These are phyloP conservation scores for Lepisosteus oculatus DNA, from an alignment of 2,113 vertebrate genomes.

Conservation along the genomic window DNA sequence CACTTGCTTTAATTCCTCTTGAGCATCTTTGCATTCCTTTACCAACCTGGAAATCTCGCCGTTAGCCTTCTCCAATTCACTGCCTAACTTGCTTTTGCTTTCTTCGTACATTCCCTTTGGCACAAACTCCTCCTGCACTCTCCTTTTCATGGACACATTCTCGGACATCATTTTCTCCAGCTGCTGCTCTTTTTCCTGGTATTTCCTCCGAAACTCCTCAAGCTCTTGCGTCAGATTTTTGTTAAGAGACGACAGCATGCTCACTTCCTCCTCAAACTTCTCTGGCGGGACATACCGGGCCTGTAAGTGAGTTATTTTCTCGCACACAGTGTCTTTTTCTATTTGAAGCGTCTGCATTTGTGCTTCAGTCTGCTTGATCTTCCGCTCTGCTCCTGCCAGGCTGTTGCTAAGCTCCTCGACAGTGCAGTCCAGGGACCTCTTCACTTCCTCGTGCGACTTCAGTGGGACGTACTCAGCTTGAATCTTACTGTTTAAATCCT, in stretches of 20 bases:
- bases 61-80: conserved; percentile 65
- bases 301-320: conserved; percentile 60
- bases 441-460: conserved; percentile 73
- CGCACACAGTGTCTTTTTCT: conserved; percentile 65
- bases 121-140: conserved; percentile 68
- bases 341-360: conserved; percentile 69
- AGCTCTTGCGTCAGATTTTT: conserved; percentile 64
- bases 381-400: conserved; percentile 73
- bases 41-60: conserved; percentile 67
- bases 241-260: conserved; percentile 57
- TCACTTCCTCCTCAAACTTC: conserved; percentile 64
- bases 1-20: conserved; percentile 63
- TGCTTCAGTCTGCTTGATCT: conserved; percentile 66
- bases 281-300: conserved; percentile 60
- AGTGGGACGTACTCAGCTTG: conserved; percentile 75
- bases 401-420: conserved; percentile 78
- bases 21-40: conserved; percentile 56
- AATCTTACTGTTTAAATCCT: conserved; percentile 70
- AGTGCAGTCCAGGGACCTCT: conserved; percentile 59
- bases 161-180: conserved; percentile 56
- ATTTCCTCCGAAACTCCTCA: conserved; percentile 60
- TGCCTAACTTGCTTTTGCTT: conserved; percentile 57
- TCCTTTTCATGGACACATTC: conserved; percentile 64
- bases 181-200: conserved; percentile 59
- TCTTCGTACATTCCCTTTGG: conserved; percentile 68